Evolutionary conservation across 1,140 invertebrate genomes (phyloP).

Genomic region (Zeugodacus cucurbitae): DNA sequence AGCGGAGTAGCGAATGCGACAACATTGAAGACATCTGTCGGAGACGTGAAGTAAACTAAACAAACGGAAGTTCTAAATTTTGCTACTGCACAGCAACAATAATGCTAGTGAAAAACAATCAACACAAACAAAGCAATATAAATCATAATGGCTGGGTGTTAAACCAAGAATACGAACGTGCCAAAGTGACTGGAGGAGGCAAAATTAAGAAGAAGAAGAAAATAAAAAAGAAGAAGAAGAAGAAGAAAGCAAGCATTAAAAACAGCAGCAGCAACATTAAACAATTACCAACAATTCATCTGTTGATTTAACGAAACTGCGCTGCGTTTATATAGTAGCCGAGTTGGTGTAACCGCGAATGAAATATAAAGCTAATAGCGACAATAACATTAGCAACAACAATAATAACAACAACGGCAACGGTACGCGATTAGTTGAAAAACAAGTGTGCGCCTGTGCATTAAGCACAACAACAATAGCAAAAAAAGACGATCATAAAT

Average conservation of each 20-base stretch:
- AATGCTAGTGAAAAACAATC: neutral
- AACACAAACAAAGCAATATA: neutral
- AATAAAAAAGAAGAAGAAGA: neutral
- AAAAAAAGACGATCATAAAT: neutral
- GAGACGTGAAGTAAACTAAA: neutral
- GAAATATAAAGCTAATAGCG: neutral
- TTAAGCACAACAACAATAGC: neutral
- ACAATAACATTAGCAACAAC: constrained; percentile 27
- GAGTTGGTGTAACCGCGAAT: neutral
- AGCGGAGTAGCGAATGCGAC: neutral
- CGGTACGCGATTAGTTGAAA: constrained; percentile 10
- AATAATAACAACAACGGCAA: neutral
- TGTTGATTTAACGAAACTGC: neutral
- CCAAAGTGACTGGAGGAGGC: neutral
- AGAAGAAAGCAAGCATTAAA: no score
- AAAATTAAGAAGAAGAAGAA: no score
- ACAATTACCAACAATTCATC: constrained; percentile 32
- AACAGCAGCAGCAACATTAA: no score
- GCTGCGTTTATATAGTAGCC: neutral
- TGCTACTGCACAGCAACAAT: neutral
- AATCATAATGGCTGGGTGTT: neutral
- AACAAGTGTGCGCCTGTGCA: constrained; percentile 27
- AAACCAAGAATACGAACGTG: neutral
- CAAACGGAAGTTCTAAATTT: constrained; percentile 22
- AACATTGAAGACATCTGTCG: neutral